Evolutionary conservation across 2,888 invertebrate genomes (phyloP).

Genomic region (Drosophila koepferae): DNA sequence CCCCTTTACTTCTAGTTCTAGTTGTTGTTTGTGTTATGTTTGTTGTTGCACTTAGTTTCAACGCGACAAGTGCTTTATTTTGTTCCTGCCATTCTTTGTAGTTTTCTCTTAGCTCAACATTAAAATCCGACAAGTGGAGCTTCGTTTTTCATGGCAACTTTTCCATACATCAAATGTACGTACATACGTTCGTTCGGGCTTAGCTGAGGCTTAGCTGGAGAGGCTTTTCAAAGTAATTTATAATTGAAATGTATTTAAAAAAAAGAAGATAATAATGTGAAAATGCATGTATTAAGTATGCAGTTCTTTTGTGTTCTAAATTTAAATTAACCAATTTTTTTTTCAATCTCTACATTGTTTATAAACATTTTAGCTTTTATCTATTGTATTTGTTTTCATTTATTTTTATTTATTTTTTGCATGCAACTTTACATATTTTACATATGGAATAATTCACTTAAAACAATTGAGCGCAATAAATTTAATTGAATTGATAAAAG

Average conservation of each 20-base stretch:
- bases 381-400: not conserved
- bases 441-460: not conserved
- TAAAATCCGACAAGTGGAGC: constrained; percentile 17
- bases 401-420: not conserved
- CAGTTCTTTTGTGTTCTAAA: no score
- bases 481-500: constrained; percentile 22
- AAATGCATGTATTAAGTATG: not conserved
- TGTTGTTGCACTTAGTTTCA: constrained; percentile 20
- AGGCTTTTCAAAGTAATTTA: constrained; percentile 1
- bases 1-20: constrained; percentile 22
- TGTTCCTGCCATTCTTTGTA: constrained; percentile 16
- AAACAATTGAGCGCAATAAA: constrained; percentile 2
- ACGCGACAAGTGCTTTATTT: constrained; percentile 30
- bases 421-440: not conserved
- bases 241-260: not conserved
- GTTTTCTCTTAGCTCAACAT: constrained; percentile 12
- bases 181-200: not conserved
- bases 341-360: not conserved
- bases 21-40: constrained; percentile 12
- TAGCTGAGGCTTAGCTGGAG: not conserved
- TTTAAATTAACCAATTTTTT: not conserved
- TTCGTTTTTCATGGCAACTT: not conserved
- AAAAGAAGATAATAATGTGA: no score
- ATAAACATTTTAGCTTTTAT: not conserved
- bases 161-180: not conserved